Percentiles rank a stretch among this genome's conserved stretches.
Conservation (phyloP, 2,113 vertebrate genomes). For the Cricetomys ansorgei region DNA sequence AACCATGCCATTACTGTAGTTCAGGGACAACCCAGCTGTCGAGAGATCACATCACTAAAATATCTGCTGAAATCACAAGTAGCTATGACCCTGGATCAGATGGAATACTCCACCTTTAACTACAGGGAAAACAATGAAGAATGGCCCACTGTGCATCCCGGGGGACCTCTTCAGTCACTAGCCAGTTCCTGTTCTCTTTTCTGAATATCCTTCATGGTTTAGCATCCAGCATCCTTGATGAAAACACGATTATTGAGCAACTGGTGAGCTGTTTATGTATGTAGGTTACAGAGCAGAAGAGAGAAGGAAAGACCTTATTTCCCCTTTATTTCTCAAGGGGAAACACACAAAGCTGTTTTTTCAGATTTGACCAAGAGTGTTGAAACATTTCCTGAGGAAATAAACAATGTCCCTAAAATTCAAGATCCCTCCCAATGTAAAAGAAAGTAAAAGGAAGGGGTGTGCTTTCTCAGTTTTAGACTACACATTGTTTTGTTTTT, state of each 20-base stretch:
- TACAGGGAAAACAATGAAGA: background rate
- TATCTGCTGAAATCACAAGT: background rate
- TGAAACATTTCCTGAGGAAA: background rate
- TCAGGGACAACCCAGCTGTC: background rate
- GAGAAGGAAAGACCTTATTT: background rate
- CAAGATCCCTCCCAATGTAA: background rate
- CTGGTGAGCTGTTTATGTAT: background rate
- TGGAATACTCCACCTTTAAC: background rate
- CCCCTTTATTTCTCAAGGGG: background rate
- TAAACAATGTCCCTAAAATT: background rate
- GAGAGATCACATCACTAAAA: slow-evolving; percentile 8
- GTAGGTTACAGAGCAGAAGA: background rate
- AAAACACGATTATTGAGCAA: background rate
- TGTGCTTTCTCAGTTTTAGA: background rate
- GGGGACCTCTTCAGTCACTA: background rate
- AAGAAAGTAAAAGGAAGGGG: background rate
- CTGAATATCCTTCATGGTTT: background rate
- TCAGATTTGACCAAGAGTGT: background rate
- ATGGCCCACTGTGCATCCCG: background rate
- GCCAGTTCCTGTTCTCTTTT: background rate
- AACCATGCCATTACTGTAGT: background rate
- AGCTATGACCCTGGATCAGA: background rate
- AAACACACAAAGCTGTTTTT: background rate
- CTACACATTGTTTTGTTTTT: background rate
- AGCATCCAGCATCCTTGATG: background rate